These are phyloP conservation scores for Pachycephala philippinensis DNA, from an alignment of 2,113 vertebrate genomes.

Conservation along the genomic window DNA sequence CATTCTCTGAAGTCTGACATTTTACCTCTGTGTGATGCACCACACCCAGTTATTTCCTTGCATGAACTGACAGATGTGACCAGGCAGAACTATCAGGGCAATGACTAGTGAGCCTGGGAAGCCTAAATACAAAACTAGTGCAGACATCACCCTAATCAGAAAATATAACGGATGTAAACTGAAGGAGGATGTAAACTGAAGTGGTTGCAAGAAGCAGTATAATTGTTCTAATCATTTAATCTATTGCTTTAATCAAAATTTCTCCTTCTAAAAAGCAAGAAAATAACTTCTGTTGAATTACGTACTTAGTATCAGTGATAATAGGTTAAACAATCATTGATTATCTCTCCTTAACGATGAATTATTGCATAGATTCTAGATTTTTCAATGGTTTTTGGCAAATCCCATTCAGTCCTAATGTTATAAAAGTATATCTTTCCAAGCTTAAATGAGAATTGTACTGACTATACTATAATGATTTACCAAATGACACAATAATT, in stretches of 20 bases:
- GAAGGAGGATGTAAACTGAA: not conserved
- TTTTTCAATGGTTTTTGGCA: slow-evolving; percentile 25
- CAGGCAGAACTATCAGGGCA: not conserved
- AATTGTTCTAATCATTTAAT: slow-evolving; percentile 3
- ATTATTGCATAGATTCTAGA: not conserved
- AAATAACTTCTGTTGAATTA: slow-evolving; percentile 54
- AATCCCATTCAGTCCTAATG: not conserved
- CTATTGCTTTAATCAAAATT: slow-evolving; percentile 42
- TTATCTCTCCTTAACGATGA: slow-evolving; percentile 55
- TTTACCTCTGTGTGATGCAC: not conserved
- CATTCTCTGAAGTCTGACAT: not conserved
- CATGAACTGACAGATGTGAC: not conserved
- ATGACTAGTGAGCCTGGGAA: not conserved
- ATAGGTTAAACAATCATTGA: slow-evolving; percentile 51
- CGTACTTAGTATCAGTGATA: slow-evolving; percentile 34
- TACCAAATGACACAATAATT: not conserved
- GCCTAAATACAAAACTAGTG: not conserved
- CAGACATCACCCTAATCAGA: not conserved
- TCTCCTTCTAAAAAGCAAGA: slow-evolving; percentile 45
- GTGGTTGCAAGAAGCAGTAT: not conserved
- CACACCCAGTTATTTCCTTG: not conserved
- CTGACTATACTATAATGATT: not conserved
- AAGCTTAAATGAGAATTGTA: not conserved
- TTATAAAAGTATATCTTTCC: not conserved
- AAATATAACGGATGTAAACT: not conserved